Evolutionary conservation across 1,140 invertebrate genomes (phyloP).

Genomic region (Diorhabda sublineata): DNA sequence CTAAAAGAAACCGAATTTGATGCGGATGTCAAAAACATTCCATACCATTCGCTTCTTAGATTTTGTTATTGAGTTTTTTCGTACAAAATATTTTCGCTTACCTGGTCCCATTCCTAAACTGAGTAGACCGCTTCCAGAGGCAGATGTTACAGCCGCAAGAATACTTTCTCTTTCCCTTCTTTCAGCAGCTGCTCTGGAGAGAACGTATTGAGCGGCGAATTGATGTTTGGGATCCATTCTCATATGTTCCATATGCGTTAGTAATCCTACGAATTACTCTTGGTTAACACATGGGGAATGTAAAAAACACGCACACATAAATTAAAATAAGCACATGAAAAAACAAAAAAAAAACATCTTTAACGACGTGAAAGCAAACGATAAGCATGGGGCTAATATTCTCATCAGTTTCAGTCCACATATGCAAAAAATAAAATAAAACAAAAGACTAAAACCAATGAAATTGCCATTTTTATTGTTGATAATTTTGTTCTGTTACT

Average conservation of each 20-base stretch:
- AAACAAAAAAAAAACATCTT: not conserved
- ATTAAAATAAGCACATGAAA: constrained; percentile 3
- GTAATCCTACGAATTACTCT: constrained; percentile 60
- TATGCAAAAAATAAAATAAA: constrained; percentile 17
- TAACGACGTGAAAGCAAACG: not conserved
- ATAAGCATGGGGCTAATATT: constrained; percentile 13
- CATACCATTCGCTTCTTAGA: no score
- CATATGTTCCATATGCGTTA: constrained; percentile 95
- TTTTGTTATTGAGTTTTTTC: no score
- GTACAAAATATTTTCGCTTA: constrained; percentile 20
- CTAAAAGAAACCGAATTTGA: no score
- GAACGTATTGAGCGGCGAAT: constrained; percentile 89
- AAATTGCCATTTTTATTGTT: not conserved
- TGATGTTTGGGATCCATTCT: constrained; percentile 95
- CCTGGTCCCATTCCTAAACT: constrained; percentile 43
- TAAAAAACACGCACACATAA: not conserved
- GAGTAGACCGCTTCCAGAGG: constrained; percentile 50
- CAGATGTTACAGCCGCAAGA: constrained; percentile 65
- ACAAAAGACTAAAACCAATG: constrained; percentile 11
- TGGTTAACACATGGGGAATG: not conserved
- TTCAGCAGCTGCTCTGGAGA: constrained; percentile 85
- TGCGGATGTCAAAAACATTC: no score
- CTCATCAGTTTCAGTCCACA: constrained; percentile 20
- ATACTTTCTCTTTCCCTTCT: constrained; percentile 76
- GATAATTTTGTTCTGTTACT: constrained; percentile 13